Evolutionary conservation across 2,888 invertebrate species (phyloP), one percentile per base, ranked within the genome.

Genomic region (Mesoligia furuncula): DNA sequence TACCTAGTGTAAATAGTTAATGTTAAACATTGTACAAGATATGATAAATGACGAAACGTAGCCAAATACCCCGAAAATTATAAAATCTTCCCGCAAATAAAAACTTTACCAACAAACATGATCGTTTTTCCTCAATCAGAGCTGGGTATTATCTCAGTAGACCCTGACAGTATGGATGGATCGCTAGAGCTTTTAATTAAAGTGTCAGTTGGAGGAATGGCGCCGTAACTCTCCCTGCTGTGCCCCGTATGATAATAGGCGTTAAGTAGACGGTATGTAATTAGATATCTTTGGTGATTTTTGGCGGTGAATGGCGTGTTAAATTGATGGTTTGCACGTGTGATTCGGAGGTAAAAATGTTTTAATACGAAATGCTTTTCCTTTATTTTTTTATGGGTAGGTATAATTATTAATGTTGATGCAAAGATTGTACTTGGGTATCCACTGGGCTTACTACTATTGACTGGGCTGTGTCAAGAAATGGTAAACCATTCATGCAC

Each of bases 131-230:
- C 79, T 76, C 73, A 70, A 81, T 87, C 81, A 66, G 65, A 57
- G 76, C 59, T 72, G 67, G 48, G 36, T 62, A 67, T 71, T 77
- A 80, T 86, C 85, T 76, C 72, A 27, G 72, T 76, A 62, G 76
- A 75, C 78, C 75, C 66, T 67, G 71, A 61, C 85, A n/a, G 61
- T 64, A 66, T 74, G 82, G 86, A 87, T 87, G 82, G 88, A 87
- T 87, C 39, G 76, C 79, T 59, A 62, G 75, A 73, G 82, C 77
- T 80, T 87, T 87, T 87, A 87, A 87, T 87, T 87, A 87, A 87
- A 87, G 80, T 84, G 84, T 84, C 85, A 71, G 64, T 31, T 66
- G 77, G 85, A 80, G 77, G 54, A 66, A 87, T 82, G 78, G 84
- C 69, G 71, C 75, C 73, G 80, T 87, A 86, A 86, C 65, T 87